A percentile compares a stretch with the other conserved stretches of the same genome.
These are phyloP conservation scores for Ptychochromis oligacanthus DNA, from an alignment of 2,113 vertebrate genomes.

Conservation along the genomic window DNA sequence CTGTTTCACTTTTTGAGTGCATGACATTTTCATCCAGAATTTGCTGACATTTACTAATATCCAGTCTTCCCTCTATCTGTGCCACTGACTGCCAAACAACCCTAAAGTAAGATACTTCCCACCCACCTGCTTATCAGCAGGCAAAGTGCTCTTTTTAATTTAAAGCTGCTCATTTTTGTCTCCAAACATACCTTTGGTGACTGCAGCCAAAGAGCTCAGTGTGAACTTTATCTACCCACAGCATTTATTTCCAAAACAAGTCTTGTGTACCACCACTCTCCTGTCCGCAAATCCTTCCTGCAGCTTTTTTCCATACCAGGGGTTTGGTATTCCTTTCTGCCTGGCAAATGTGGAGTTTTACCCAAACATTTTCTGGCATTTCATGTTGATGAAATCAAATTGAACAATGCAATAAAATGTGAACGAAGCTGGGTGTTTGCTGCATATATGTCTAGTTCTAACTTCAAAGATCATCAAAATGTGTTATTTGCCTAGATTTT, in stretches of 20 bases:
- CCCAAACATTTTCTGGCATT: background rate
- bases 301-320: background rate
- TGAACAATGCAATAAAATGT: background rate
- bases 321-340: background rate
- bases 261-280: background rate
- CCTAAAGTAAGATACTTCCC: background rate
- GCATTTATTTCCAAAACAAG: background rate
- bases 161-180: background rate
- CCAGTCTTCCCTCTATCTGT: background rate
- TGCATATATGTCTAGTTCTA: background rate
- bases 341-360: background rate
- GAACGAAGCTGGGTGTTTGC: background rate
- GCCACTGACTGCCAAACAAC: background rate
- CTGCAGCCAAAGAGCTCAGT: background rate
- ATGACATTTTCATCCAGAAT: constrained; percentile 4
- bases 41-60: background rate
- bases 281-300: background rate
- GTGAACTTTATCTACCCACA: background rate
- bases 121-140: background rate
- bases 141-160: background rate
- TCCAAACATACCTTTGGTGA: background rate
- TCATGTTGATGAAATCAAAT: background rate
- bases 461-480: background rate
- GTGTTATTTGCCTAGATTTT: background rate
- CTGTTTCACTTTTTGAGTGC: background rate